Evolutionary conservation across 1,140 invertebrate genomes (phyloP).

Genomic region (Drosophila kikkawai): DNA sequence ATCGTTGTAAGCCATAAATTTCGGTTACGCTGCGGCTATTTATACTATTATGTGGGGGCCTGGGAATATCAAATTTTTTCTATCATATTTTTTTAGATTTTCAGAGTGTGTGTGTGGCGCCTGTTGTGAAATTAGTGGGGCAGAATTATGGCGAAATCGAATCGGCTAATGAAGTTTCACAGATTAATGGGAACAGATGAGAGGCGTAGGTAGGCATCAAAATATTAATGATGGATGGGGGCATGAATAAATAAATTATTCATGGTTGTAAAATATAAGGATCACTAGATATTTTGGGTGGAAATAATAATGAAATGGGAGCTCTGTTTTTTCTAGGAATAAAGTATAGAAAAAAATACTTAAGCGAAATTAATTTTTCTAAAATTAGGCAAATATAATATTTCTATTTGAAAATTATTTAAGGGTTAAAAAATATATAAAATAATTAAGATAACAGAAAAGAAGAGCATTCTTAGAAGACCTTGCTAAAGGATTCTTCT

Average conservation of each 20-base stretch:
- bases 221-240: constrained; percentile 28
- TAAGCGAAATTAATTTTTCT: too few species aligned
- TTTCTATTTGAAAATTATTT: too few species aligned
- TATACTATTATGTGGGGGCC: constrained; percentile 57
- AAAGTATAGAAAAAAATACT: too few species aligned
- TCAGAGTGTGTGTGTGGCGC: constrained; percentile 42
- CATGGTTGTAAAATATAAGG: constrained; percentile 6
- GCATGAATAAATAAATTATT: constrained; percentile 27
- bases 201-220: constrained; percentile 18
- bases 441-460: too few species aligned
- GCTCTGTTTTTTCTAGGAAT: too few species aligned
- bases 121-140: constrained; percentile 76
- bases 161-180: constrained; percentile 71
- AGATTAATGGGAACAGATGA: constrained; percentile 36
- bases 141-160: constrained; percentile 78
- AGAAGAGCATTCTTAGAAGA: too few species aligned
- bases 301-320: not conserved
- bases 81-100: constrained; percentile 9
- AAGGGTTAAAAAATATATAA: too few species aligned
- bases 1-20: constrained; percentile 82
- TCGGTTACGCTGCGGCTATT: constrained; percentile 57
- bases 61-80: constrained; percentile 64
- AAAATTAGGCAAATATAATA: too few species aligned
- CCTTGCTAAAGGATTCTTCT: too few species aligned
- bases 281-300: not conserved